phyloP scores from a whole-genome alignment of 2,888 invertebrate species.

The Hesperia comma region DNA sequence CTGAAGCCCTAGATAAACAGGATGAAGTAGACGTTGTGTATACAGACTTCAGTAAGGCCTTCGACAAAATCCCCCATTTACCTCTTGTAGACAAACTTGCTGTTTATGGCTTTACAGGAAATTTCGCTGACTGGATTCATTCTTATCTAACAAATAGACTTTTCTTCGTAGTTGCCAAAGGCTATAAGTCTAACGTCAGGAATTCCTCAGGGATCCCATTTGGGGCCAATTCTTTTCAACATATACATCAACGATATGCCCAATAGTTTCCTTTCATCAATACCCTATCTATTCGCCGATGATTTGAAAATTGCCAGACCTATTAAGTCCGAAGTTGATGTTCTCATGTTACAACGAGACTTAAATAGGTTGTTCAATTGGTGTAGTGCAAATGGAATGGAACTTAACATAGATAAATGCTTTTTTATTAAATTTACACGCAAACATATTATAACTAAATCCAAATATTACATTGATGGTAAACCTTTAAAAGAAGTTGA shows the following conservation, averaged over 20 bases:
- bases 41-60: conserved; percentile 35
- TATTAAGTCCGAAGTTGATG: conserved; percentile 16
- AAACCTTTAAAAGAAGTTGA: background rate
- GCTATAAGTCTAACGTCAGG: conserved; percentile 33
- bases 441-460: background rate
- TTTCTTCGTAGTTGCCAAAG: conserved; percentile 33
- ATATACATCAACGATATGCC: conserved; percentile 36
- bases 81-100: conserved; percentile 14
- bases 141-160: conserved; percentile 29
- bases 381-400: conserved; percentile 1
- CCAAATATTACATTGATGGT: background rate
- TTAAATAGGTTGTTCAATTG: background rate
- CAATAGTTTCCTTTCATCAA: conserved; percentile 17
- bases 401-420: conserved; percentile 5
- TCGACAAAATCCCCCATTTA: conserved; percentile 24
- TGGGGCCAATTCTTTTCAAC: conserved; percentile 40
- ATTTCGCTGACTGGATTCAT: conserved; percentile 25
- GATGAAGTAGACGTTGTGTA: conserved; percentile 31
- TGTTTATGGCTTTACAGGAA: conserved; percentile 20
- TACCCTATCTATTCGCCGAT: conserved; percentile 27
- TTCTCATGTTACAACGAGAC: background rate
- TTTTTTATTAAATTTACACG: conserved; percentile 8
- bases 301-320: conserved; percentile 28
- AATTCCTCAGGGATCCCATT: conserved; percentile 40
- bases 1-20: conserved; percentile 6